Conservation (phyloP, 2,888 invertebrate species). For the Mylabris sibirica region DNA sequence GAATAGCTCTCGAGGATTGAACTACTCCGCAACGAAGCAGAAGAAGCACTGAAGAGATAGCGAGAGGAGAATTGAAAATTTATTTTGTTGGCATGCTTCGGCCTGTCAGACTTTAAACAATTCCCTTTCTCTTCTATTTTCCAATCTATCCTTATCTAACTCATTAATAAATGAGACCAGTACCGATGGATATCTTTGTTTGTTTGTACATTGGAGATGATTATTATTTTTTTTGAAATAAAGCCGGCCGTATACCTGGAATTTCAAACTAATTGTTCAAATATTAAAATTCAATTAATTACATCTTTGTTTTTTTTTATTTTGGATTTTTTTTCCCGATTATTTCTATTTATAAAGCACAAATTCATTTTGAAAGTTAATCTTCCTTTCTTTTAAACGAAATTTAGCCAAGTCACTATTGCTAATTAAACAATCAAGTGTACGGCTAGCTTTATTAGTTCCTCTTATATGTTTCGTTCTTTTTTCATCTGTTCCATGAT, state of each 20-base stretch:
- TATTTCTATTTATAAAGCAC: background rate
- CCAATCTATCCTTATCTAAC: background rate
- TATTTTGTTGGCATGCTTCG: constrained; percentile 31
- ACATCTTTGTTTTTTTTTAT: background rate
- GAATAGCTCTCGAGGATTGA: background rate
- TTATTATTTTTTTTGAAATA: background rate
- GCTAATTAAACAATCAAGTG: constrained; percentile 36
- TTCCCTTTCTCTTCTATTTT: constrained; percentile 16
- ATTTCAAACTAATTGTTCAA: background rate
- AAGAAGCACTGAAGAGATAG: constrained; percentile 8
- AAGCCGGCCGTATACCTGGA: constrained; percentile 1
- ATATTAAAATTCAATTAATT: background rate
- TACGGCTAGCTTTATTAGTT: constrained; percentile 36
- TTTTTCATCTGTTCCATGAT: constrained; percentile 30
- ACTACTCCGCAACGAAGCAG: background rate
- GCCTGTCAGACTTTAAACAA: constrained; percentile 21
- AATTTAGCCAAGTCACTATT: constrained; percentile 27
- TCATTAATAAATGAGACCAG: background rate
- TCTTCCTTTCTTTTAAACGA: constrained; percentile 19
- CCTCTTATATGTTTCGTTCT: constrained; percentile 17
- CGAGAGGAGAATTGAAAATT: constrained; percentile 17
- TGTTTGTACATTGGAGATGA: background rate
- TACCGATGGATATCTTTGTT: background rate
- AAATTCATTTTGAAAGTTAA: constrained; percentile 9
- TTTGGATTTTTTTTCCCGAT: background rate